Evolutionary conservation across 2,888 invertebrate species (phyloP).

Genomic region (Apantesis nais): DNA sequence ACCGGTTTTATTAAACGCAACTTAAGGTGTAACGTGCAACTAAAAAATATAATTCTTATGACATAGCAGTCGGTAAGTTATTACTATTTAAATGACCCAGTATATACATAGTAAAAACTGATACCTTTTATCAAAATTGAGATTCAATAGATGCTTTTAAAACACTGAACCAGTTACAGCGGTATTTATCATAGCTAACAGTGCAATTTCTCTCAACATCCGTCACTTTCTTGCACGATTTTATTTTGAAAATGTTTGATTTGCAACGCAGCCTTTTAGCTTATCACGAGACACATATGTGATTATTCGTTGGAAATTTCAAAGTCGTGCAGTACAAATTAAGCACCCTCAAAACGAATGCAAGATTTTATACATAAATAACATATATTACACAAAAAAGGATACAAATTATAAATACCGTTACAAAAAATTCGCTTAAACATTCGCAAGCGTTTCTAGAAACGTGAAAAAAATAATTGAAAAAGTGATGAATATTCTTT

Average conservation of each 20-base stretch:
- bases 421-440: conserved; percentile 44
- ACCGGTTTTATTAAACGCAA: background rate
- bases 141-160: conserved; percentile 48
- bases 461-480: conserved; percentile 21
- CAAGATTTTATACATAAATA: conserved; percentile 25
- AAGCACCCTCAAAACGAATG: conserved; percentile 10
- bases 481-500: conserved; percentile 26
- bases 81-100: background rate
- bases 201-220: background rate
- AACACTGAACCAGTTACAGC: conserved; percentile 36
- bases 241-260: conserved; percentile 14
- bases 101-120: background rate
- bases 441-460: conserved; percentile 38
- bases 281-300: background rate
- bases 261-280: background rate
- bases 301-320: background rate
- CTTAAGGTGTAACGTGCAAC: background rate
- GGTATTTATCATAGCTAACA: background rate
- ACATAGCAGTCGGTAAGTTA: background rate
- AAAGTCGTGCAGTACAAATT: conserved; percentile 3
- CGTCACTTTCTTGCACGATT: conserved; percentile 9
- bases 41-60: background rate
- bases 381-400: conserved; percentile 46
- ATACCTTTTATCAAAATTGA: conserved; percentile 29
- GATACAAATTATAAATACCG: conserved; percentile 49